A percentile compares a stretch with the other conserved stretches of the same genome.
These are phyloP conservation scores for Drosophila erecta DNA, from an alignment of 1,140 invertebrate genomes.

Conservation along the genomic window DNA sequence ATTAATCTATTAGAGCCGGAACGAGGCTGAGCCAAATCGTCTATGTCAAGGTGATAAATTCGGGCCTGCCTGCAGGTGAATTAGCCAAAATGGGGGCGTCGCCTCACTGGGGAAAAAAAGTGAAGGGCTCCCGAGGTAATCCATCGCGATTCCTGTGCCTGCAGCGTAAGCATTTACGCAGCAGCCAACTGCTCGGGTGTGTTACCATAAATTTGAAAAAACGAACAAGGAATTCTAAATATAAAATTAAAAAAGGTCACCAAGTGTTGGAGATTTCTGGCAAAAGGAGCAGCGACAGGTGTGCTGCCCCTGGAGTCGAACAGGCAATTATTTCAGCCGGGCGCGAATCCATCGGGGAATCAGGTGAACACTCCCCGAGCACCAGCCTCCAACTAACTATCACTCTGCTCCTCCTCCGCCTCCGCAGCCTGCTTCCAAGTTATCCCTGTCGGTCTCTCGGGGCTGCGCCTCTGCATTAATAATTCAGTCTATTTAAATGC, in stretches of 20 bases:
- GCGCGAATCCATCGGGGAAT: conserved; percentile 61
- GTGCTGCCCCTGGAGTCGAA: conserved; percentile 51
- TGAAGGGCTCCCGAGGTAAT: conserved; percentile 7
- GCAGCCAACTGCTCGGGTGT: conserved; percentile 41
- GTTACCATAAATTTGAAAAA: conserved; percentile 33
- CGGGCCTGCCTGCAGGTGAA: conserved; percentile 49
- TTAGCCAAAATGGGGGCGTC: conserved; percentile 15
- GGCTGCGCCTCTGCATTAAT: conserved; percentile 73
- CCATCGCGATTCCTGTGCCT: conserved; percentile 12
- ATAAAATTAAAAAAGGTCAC: conserved; percentile 16
- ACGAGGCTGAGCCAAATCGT: conserved; percentile 55
- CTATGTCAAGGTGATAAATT: conserved; percentile 77
- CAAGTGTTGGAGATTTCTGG: not conserved
- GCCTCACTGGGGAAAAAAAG: conserved; percentile 25
- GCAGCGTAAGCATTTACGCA: conserved; percentile 41
- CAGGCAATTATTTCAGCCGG: conserved; percentile 72
- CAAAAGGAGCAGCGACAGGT: conserved; percentile 44
- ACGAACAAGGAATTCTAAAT: conserved; percentile 2
- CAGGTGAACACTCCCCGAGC: conserved; percentile 10
- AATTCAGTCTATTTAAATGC: conserved; percentile 83
- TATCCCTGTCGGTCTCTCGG: conserved; percentile 36
- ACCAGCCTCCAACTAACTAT: conserved; percentile 28
- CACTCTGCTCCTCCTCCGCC: not conserved
- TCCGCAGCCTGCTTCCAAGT: not conserved
- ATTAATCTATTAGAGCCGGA: conserved; percentile 75